Evolutionary conservation across 1,140 invertebrate genomes (phyloP).

Genomic region (Homarus americanus): DNA sequence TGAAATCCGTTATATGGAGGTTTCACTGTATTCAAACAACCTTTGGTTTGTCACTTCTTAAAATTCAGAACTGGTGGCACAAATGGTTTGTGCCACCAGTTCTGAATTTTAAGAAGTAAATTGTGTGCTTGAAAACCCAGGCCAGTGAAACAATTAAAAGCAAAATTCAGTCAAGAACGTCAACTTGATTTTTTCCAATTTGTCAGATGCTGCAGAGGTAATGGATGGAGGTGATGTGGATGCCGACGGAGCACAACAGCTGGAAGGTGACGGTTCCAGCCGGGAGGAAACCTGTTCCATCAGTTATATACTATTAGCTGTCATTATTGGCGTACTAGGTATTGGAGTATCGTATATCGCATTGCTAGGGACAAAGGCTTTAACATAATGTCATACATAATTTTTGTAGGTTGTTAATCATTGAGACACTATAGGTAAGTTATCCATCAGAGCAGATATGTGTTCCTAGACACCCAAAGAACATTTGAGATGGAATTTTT

Average conservation of each 20-base stretch:
- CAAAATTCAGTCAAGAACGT: too few relatives aligned
- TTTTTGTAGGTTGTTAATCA: neutral
- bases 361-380: slow-evolving; percentile 3
- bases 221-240: neutral
- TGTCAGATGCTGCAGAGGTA: slow-evolving; percentile 42
- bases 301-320: slow-evolving; percentile 18
- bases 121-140: neutral
- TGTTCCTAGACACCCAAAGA: neutral
- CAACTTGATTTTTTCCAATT: too few relatives aligned
- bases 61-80: neutral
- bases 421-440: neutral
- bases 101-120: neutral
- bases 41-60: neutral
- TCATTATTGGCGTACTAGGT: slow-evolving; percentile 26
- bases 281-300: slow-evolving; percentile 3
- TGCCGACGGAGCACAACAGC: neutral
- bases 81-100: neutral
- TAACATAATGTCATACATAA: slow-evolving; percentile 1
- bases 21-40: too few relatives aligned
- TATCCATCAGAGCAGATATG: neutral
- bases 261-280: neutral
- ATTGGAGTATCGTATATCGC: slow-evolving; percentile 38
- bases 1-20: too few relatives aligned
- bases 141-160: too few relatives aligned
- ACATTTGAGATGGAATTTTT: too few relatives aligned